A percentile compares a stretch with the other conserved stretches of the same genome.
These are phyloP conservation scores for Clarias gariepinus DNA, from an alignment of 2,113 vertebrate species.

Conservation along the genomic window DNA sequence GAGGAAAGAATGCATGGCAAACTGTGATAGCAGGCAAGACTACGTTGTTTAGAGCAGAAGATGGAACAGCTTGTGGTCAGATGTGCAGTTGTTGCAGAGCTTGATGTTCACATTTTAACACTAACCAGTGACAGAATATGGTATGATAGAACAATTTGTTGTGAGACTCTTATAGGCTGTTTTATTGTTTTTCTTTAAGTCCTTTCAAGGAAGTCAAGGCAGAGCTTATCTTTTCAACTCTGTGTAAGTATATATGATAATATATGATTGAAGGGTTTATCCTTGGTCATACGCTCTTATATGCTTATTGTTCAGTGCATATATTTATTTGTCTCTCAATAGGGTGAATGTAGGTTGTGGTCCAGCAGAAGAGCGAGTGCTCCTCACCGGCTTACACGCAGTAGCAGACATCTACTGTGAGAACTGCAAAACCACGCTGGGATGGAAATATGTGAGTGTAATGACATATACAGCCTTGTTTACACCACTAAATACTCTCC, in stretches of 20 bases:
- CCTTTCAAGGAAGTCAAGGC: conserved; percentile 94
- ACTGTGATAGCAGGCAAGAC: not conserved
- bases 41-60: conserved; percentile 22
- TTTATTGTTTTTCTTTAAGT: conserved; percentile 69
- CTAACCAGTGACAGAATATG: conserved; percentile 4
- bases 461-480: not conserved
- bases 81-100: conserved; percentile 25
- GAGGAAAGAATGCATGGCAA: conserved; percentile 3
- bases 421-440: conserved; percentile 99
- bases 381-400: conserved; percentile 94
- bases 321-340: conserved; percentile 19
- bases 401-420: conserved; percentile 99
- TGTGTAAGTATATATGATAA: conserved; percentile 78
- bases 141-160: not conserved
- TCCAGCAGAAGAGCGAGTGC: conserved; percentile 93
- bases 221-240: conserved; percentile 95
- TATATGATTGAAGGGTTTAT: not conserved
- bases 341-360: conserved; percentile 98
- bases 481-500: not conserved
- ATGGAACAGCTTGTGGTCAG: conserved; percentile 9
- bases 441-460: conserved; percentile 98
- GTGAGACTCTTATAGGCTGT: conserved; percentile 25
- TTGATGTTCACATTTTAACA: conserved; percentile 22
- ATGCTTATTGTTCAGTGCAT: not conserved
- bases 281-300: not conserved